phyloP scores from a whole-genome alignment of 2,888 invertebrate species.

The Idaea biselata region DNA sequence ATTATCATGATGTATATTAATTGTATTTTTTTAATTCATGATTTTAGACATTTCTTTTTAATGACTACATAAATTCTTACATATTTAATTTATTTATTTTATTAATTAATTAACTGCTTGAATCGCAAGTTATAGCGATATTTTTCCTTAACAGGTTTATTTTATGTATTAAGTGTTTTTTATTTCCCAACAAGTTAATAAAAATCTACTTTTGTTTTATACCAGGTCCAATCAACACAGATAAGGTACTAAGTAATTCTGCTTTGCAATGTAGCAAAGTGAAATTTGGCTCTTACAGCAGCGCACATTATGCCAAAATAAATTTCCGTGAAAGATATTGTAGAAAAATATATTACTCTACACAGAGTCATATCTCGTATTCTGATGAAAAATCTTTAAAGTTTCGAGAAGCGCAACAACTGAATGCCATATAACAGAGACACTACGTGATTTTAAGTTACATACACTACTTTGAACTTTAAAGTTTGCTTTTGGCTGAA shows the following conservation, averaged over 20 bases:
- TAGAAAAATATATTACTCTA: neutral
- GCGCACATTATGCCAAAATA: neutral
- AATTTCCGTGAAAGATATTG: neutral
- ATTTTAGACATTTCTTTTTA: no score
- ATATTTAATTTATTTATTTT: no score
- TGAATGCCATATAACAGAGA: neutral
- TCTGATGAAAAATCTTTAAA: neutral
- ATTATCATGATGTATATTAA: no score
- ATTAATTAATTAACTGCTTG: no score
- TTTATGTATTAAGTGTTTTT: no score
- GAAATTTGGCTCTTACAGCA: neutral
- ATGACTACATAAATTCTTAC: no score
- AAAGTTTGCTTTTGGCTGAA: constrained; percentile 21
- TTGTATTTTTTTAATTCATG: no score
- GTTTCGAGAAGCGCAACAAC: neutral
- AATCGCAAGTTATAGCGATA: no score
- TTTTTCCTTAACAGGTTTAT: no score
- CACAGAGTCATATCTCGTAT: neutral
- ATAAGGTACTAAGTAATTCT: neutral
- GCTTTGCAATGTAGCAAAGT: neutral
- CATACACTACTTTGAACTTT: constrained; percentile 19
- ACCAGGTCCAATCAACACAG: no score
- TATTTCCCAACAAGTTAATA: no score
- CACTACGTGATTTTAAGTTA: neutral
- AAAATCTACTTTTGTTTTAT: no score